Conservation (phyloP, 1,140 invertebrate genomes). For the Drosophila tropicalis region DNA sequence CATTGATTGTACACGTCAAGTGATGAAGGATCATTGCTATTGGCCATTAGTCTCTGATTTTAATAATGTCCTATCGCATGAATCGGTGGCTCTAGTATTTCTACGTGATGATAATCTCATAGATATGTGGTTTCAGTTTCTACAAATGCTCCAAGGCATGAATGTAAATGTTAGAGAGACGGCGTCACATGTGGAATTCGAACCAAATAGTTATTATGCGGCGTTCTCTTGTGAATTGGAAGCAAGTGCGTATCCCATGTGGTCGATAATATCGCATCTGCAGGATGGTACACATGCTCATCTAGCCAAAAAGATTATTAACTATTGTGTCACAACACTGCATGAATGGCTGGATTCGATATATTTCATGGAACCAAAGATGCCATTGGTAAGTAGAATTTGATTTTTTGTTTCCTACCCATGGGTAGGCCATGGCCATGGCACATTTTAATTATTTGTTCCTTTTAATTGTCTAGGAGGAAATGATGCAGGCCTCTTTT, state of each 20-base stretch:
- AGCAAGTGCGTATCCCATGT: conserved; percentile 98
- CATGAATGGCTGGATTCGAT: conserved; percentile 94
- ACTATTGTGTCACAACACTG: conserved; percentile 89
- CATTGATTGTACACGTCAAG: conserved; percentile 94
- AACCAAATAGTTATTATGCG: conserved; percentile 98
- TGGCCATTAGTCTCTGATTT: conserved; percentile 98
- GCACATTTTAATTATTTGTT: neutral
- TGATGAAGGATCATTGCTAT: conserved; percentile 99
- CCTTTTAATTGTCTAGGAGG: conserved; percentile 84
- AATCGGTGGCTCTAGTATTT: conserved; percentile 94
- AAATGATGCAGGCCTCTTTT: conserved; percentile 95
- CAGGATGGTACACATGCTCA: conserved; percentile 88
- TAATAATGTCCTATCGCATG: conserved; percentile 97
- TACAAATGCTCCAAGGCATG: conserved; percentile 98
- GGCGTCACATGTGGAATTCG: conserved; percentile 96
- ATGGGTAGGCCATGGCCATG: too few relatives aligned
- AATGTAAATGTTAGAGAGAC: conserved; percentile 96
- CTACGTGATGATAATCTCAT: conserved; percentile 93
- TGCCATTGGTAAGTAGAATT: conserved; percentile 84
- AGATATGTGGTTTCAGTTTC: conserved; percentile 97
- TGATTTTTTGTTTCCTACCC: too few relatives aligned
- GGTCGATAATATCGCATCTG: conserved; percentile 95
- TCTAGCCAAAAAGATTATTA: conserved; percentile 89
- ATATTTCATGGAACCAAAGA: conserved; percentile 88
- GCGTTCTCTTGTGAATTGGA: conserved; percentile 98